A percentile compares a stretch with the other conserved stretches of the same genome.
These are phyloP conservation scores for Paracyclopina nana DNA, from an alignment of 1,140 invertebrate genomes.

Conservation along the genomic window DNA sequence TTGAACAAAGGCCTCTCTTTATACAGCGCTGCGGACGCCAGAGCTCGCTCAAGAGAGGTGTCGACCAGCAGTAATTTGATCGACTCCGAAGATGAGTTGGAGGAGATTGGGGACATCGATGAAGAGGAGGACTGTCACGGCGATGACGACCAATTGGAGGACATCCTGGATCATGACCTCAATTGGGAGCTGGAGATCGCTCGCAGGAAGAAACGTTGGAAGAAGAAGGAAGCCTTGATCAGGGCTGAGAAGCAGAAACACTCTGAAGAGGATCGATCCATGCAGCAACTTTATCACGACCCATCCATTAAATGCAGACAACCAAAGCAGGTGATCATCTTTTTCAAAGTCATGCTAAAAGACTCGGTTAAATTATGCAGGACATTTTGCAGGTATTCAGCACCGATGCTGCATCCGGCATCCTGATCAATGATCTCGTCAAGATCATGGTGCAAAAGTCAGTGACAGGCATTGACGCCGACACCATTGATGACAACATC, in stretches of 20 bases:
- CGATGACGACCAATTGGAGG: slow-evolving; percentile 16
- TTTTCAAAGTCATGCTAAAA: not conserved
- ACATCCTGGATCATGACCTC: slow-evolving; percentile 19
- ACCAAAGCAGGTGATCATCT: slow-evolving; percentile 1
- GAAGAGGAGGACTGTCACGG: slow-evolving; percentile 10
- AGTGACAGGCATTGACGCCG: slow-evolving; percentile 23
- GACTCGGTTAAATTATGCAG: slow-evolving; percentile 19
- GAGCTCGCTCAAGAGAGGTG: not conserved
- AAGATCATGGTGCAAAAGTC: slow-evolving; percentile 23
- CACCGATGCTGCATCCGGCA: slow-evolving; percentile 24
- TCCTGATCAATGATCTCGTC: slow-evolving; percentile 26
- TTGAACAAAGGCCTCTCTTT: slow-evolving; percentile 5
- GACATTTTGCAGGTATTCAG: slow-evolving; percentile 24
- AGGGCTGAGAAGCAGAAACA: slow-evolving; percentile 18
- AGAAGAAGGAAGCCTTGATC: slow-evolving; percentile 23
- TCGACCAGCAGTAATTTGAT: not conserved
- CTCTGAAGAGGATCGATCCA: not conserved
- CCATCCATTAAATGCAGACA: not conserved
- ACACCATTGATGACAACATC: slow-evolving; percentile 26
- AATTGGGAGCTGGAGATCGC: slow-evolving; percentile 24
- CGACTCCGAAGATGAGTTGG: not conserved
- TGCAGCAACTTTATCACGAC: not conserved
- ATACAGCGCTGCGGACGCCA: not conserved
- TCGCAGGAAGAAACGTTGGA: slow-evolving; percentile 25
- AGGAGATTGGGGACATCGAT: not conserved